Base-by-base conservation (phyloP, 2,113 vertebrate genomes). In the Ginglymostoma cirratum region DNA sequence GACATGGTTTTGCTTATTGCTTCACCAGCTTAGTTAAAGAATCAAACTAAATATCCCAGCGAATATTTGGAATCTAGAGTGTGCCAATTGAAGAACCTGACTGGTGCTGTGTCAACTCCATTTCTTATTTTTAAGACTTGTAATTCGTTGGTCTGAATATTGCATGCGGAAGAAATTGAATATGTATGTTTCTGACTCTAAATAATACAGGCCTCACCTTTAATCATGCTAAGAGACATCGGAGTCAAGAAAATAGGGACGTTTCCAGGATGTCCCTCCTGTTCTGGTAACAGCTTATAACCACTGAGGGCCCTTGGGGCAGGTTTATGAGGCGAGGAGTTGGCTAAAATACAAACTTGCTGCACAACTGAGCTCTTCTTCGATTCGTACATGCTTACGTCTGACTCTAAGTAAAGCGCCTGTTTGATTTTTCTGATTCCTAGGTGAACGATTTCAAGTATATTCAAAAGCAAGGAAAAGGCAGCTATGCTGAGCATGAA, bases 401-500 rank as follows among this genome's bases (percentile, higher is more conserved):
- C 98, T 6, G 97, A 97, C 0, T 98, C 98, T 69, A 98, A 97
- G 23, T 97, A 98, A 96, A 99, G 97, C 94, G 97, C 98, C 65
- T 98, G 98, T 90, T 97, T 98, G 96, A 99, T 98, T 96, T 98
- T 98, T 97, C 97, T 99, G 95, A 99, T 96, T 8, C 98, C 99
- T 95, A 99, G 97, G 96, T 99, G 98, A 96, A 98, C 98, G 93
- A 99, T 99, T 97, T 99, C 99, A 30, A 99, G 97, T 92, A 99
- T 96, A 96, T 98, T 99, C 86, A 99, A 97, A 96, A 98, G 97
- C 15, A 99, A 97, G 95, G 99, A 99, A 96, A 99, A 98, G 0
- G 98, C 98, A 0, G 98, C 98, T 21, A 99, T 99, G 76, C 98
- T 98, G 83, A 99, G 97, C 99, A 99, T 99, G 96, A 99, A 99